Base-by-base conservation (phyloP, 1,140 invertebrate species). In the Psilanteris sp. region DNA sequence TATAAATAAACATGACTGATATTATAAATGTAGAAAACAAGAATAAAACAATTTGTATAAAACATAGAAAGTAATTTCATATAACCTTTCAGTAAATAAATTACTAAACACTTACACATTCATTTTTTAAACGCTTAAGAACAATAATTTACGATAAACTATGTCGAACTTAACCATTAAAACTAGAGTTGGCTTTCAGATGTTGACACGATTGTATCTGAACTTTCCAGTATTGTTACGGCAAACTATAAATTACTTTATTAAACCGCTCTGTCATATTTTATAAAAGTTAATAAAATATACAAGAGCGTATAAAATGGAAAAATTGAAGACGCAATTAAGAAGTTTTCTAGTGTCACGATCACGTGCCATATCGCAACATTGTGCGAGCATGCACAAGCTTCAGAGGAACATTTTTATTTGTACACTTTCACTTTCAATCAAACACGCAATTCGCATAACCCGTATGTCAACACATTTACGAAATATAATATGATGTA, bases 351-450 rank as follows among this genome's bases (percentile, higher is more conserved):
- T n/a, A 3, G 32, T 6, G 32, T 16, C 2, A 18, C 24, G 26
- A 32, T 48, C 29, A 50, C 46, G 46, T 50, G 46, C 44, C 27
- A 48, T 46, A 26, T 11, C 43, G 27, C 43, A 32, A 13, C 13
- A 6, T 2, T 8, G 37, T 24, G 20, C 37, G 37, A 26, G 13
- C 39, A n/a, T 41, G 20, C 37, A 15, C 39, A n/a, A 9, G 1
- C n/a, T 31, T 46, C 43, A 31, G 1, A 31, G 26, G 13, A 14
- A 27, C 41, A 29, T 14, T 8, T 26, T 13, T 26, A 8, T 1
- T 8, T 4, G 20, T 11, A 26, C 52, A 57, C 52, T 43, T 43
- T 57, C 52, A 57, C 52, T 43, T 24, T 57, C 27, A 0, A 11
- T 14, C 24, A 7, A 41, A 29, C 52, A 41, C 52, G 39, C 54